Evolutionary conservation across 2,113 vertebrate species (phyloP), one percentile per base, ranked within the genome.

Genomic region (Alexandromys fortis): DNA sequence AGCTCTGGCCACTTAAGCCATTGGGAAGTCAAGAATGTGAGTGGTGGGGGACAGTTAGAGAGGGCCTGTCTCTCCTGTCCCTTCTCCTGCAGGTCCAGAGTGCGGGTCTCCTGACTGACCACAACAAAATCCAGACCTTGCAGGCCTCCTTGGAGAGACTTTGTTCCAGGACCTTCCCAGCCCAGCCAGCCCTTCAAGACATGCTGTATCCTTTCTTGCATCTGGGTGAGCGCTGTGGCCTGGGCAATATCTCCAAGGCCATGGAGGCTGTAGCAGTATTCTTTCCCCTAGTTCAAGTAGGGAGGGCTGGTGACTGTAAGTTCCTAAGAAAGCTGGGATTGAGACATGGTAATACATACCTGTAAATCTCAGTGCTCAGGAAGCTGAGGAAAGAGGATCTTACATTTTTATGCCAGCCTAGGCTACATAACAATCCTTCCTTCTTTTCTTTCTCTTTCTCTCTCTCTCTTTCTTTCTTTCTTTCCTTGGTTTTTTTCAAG

Each of bases 191-290:
- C 58, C 87, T 82, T 42, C 97, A 97, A 73, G 97, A 98, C 82
- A 94, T 98, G 86, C 86, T 99, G 99, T 99, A 99, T 99, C 99
- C 98, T 99, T 98, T 98, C 82, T 87, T 87, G 95, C 76, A 55
- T 67, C 16, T 82, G 38, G 61, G 45, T 72, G 33, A 52, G 38
- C 68, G 13, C 68, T 55, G 89, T 75, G 89, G 61, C 81, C 81
- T 38, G 22, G 77, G 76, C 72, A 87, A 45, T 24, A 85, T 79
- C n/a, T 79, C 52, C 49, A 75, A 91, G 52, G 38, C 89, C 42
- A 13, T 1, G n/a, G 81, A 82, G 55, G 76, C 28, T 67, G 22
- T 61, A 42, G 72, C 52, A 86, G 86, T 86, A 24, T 55, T 75
- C 81, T 81, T 61, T 61, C 12, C 19, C 65, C 93, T 11, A 81